A percentile compares a stretch with the other conserved stretches of the same genome.
phyloP scores from a whole-genome alignment of 2,797 vertebrate genomes.

The Ctenopoma kingsleyae region DNA sequence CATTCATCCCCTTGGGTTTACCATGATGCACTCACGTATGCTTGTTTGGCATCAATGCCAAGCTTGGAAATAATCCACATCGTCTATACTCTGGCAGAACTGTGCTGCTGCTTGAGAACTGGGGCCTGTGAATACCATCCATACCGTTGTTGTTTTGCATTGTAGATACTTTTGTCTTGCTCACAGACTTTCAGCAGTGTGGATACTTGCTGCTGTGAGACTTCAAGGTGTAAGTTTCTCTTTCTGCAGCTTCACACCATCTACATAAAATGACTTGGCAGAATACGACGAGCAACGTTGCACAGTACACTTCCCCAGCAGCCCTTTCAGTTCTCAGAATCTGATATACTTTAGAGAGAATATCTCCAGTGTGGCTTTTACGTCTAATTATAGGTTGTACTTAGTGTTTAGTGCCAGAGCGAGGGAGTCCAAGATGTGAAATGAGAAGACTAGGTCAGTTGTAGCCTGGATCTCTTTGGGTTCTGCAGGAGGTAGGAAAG shows the following conservation, averaged over 20 bases:
- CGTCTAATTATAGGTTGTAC: constrained; percentile 57
- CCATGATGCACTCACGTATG: constrained; percentile 42
- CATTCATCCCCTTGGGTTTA: constrained; percentile 62
- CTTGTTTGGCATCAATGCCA: constrained; percentile 52
- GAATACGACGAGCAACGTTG: constrained; percentile 34
- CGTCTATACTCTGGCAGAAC: constrained; percentile 4
- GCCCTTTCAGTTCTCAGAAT: constrained; percentile 36
- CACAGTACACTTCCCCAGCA: constrained; percentile 33
- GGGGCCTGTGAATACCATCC: constrained; percentile 33
- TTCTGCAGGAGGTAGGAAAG: constrained; percentile 42
- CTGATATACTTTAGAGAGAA: constrained; percentile 32
- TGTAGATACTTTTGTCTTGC: background rate
- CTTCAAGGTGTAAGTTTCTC: constrained; percentile 21
- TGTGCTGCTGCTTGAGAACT: constrained; percentile 22
- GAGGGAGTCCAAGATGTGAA: constrained; percentile 40
- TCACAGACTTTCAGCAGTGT: constrained; percentile 5
- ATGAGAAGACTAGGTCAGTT: constrained; percentile 33
- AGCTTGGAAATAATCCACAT: constrained; percentile 58
- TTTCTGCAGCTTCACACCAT: constrained; percentile 16
- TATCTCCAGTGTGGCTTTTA: constrained; percentile 54
- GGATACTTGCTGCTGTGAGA: background rate
- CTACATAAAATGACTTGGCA: constrained; percentile 29
- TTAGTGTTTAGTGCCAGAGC: constrained; percentile 13
- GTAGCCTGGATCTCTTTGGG: constrained; percentile 22
- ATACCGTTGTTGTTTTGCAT: constrained; percentile 23